Conservation (phyloP, 1,140 invertebrate genomes). For the Antheraea pernyi region DNA sequence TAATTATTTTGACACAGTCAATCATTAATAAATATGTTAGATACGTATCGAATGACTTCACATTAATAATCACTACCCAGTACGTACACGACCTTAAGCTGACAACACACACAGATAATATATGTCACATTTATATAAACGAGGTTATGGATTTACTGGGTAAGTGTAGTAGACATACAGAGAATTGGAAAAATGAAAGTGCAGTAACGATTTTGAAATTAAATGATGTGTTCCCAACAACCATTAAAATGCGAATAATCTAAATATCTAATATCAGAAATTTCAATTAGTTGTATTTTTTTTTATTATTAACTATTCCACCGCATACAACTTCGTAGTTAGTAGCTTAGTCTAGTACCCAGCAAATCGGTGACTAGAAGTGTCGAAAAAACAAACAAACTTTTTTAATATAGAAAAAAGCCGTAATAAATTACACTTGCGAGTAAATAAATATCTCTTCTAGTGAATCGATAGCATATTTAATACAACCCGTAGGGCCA, state of each 20-base stretch:
- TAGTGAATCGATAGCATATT: background rate
- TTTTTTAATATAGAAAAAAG: conserved; percentile 23
- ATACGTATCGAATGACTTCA: conserved; percentile 53
- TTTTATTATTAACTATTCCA: background rate
- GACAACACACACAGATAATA: too few relatives aligned
- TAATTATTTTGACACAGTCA: conserved; percentile 75
- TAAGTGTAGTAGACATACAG: too few relatives aligned
- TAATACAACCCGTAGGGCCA: too few relatives aligned
- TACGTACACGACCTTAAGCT: too few relatives aligned
- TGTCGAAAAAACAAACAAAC: conserved; percentile 34
- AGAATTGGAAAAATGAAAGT: conserved; percentile 26
- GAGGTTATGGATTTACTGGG: too few relatives aligned
- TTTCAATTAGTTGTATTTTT: background rate
- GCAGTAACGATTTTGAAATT: conserved; percentile 8
- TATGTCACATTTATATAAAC: too few relatives aligned
- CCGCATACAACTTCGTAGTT: conserved; percentile 8
- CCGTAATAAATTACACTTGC: conserved; percentile 7
- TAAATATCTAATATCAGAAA: background rate
- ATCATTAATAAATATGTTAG: conserved; percentile 58
- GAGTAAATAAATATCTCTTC: conserved; percentile 8
- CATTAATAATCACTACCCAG: conserved; percentile 34
- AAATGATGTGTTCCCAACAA: conserved; percentile 40
- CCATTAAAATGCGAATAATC: conserved; percentile 17
- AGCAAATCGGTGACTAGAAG: conserved; percentile 68
- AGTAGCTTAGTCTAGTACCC: conserved; percentile 53